Evolutionary conservation across 2,888 invertebrate genomes (phyloP), one percentile per base, ranked within the genome.

Genomic region (Stenchaetothrips biformis): DNA sequence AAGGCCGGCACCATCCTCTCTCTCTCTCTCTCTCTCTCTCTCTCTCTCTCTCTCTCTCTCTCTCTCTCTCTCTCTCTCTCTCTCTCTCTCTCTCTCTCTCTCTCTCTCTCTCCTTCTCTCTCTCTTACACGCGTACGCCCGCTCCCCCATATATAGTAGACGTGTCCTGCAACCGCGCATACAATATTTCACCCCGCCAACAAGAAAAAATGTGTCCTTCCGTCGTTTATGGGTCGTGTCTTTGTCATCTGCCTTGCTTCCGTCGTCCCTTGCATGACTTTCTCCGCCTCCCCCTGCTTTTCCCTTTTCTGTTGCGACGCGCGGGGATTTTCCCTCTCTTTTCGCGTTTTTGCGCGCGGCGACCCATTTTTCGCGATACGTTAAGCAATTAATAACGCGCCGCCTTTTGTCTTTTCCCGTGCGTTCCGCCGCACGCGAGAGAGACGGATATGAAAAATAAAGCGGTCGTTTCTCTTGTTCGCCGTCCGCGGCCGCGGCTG

Each of bases 161-260:
- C n/a, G 11, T 74, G 59, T 59, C 59, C 59, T 59, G 67, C 25
- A 74, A 74, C 25, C 67, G 67, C 67, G 67, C 67, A 74, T 74
- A 74, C 67, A 74, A 74, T 74, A 74, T 74, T 74, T 74, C 67
- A 74, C 67, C 67, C 67, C 67, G 67, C 21, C 67, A 74, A 74
- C 67, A 74, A 74, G 67, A 74, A 74, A 74, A 74, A 74, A 74
- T 74, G 67, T 74, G 67, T 74, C 67, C 67, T 74, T 74, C 67
- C 67, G 67, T 74, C 67, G 67, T 74, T 74, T 74, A 74, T 74
- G 67, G 67, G 67, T 74, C 67, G 67, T 74, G 67, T 74, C 67
- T 74, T 74, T 74, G 67, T 74, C 67, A 74, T 74, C 67, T 74
- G 67, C 67, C 67, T 7, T 21, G 67, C 67, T 74, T 74, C 67